Percentiles rank a stretch among this genome's conserved stretches.
phyloP scores from a whole-genome alignment of 2,797 vertebrate genomes.

The Liasis olivaceus region DNA sequence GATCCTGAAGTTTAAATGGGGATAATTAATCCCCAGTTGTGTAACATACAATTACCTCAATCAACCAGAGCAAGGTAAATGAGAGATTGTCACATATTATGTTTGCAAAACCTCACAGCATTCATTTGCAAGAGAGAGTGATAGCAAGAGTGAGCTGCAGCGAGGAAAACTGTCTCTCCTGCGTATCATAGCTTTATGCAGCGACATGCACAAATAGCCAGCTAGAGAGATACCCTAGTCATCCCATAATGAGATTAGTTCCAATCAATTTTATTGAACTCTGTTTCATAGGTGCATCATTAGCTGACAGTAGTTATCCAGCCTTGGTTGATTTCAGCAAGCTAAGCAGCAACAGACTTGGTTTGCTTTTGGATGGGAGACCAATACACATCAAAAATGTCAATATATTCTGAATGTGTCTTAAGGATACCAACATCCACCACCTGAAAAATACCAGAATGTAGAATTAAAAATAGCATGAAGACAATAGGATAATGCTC shows the following conservation, averaged over 20 bases:
- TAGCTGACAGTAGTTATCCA: not conserved
- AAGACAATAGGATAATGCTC: no score
- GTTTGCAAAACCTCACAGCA: slow-evolving; percentile 16
- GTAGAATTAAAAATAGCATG: no score
- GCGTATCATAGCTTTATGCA: not conserved
- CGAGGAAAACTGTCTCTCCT: no score
- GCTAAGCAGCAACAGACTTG: not conserved
- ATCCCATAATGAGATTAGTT: no score
- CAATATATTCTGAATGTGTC: no score
- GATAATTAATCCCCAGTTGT: slow-evolving; percentile 40
- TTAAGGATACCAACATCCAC: no score
- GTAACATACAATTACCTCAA: slow-evolving; percentile 27
- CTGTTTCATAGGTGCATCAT: no score
- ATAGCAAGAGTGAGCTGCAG: accelerated
- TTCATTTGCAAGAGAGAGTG: slow-evolving; percentile 7
- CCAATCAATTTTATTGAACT: not conserved
- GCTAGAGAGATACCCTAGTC: not conserved
- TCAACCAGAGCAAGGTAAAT: slow-evolving; percentile 33
- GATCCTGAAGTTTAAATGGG: slow-evolving; percentile 1
- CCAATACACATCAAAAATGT: no score
- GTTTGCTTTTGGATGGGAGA: not conserved
- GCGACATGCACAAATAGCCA: not conserved
- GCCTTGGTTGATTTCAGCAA: not conserved
- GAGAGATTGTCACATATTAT: slow-evolving; percentile 12
- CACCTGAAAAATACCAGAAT: no score